Evolutionary conservation across 1,140 invertebrate species (phyloP), one percentile per base, ranked within the genome.

Genomic region (Ceratina japonica): DNA sequence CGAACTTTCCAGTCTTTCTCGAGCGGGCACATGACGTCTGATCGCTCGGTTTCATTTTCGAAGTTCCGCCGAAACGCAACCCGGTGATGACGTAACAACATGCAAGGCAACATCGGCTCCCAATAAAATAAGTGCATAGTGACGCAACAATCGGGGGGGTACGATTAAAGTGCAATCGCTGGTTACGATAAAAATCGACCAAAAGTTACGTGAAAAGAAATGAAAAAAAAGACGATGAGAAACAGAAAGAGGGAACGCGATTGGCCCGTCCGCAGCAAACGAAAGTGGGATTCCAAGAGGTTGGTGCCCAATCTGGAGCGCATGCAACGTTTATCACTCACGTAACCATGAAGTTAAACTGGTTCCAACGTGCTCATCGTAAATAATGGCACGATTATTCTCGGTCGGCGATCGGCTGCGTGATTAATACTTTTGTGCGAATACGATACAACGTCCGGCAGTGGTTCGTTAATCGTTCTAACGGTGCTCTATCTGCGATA

Each of bases 231-330:
- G 15, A 24, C 0, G 7, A 8, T n/a, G 12, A 20, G n/a, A 82
- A 63, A 61, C 37, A 66, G 51, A 64, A 54, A 62, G 59, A 31
- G 54, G 22, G 65, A 61, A 44, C 31, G 24, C 59, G 56, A 80
- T 51, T 24, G 75, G 78, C 74, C 84, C 79, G 75, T 80, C 82
- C 54, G 54, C 13, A 13, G 74, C 74, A 82, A 88, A 87, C 87
- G 86, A 88, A 88, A 88, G 85, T 85, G 81, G 86, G 84, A 89
- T 89, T 89, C 85, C 82, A 86, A 89, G 89, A 87, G 88, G 85
- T 77, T 83, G 37, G 5, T 44, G 82, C 24, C 54, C 86, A 81
- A 90, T 89, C 84, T 87, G 76, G 87, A 84, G 83, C 86, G 69
- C 89, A 7, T 10, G 37, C 5, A 44, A 44, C 37, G 89, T 90